Evolutionary conservation across 2,888 invertebrate genomes (phyloP).

Genomic region (Drosophila planitibia): DNA sequence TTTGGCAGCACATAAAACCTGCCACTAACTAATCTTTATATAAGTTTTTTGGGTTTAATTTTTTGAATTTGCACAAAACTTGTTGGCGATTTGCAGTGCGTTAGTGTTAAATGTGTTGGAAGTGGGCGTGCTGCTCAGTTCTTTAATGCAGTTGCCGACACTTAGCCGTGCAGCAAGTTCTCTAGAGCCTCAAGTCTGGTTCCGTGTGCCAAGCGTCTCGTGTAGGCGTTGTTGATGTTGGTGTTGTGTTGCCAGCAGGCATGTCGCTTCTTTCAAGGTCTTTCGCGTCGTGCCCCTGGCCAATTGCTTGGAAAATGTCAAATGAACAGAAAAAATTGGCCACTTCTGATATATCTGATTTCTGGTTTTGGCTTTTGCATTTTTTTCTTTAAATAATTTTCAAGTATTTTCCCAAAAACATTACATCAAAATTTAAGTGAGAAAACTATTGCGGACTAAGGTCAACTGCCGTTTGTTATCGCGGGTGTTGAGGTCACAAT

Average conservation of each 20-base stretch:
- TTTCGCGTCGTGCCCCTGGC: slow-evolving; percentile 57
- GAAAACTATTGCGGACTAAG: slow-evolving; percentile 56
- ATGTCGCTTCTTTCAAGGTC: slow-evolving; percentile 66
- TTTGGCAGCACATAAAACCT: slow-evolving; percentile 31
- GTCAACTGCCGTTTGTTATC: slow-evolving; percentile 48
- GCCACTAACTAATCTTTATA: slow-evolving; percentile 34
- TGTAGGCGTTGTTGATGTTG: slow-evolving; percentile 23
- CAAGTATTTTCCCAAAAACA: slow-evolving; percentile 59
- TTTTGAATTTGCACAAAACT: slow-evolving; percentile 26
- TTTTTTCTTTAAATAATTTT: slow-evolving; percentile 5
- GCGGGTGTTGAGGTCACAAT: slow-evolving; percentile 74
- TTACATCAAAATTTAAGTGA: slow-evolving; percentile 60
- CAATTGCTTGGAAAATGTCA: slow-evolving; percentile 72
- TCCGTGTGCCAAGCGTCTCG: slow-evolving; percentile 40
- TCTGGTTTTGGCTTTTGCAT: slow-evolving; percentile 38
- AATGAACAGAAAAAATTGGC: slow-evolving; percentile 45
- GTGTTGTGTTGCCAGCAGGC: slow-evolving; percentile 28
- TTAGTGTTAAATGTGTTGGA: slow-evolving; percentile 19
- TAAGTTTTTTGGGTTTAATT: slow-evolving; percentile 13
- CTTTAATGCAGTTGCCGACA: slow-evolving; percentile 44
- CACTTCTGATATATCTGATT: slow-evolving; percentile 34
- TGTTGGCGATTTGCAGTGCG: slow-evolving; percentile 33
- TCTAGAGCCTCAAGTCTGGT: slow-evolving; percentile 52
- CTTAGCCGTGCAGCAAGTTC: slow-evolving; percentile 35
- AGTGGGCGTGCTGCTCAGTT: slow-evolving; percentile 65